Percentiles rank a stretch among this genome's conserved stretches.
These are phyloP conservation scores for Gymnarchus niloticus DNA, from an alignment of 2,113 vertebrate species.

Conservation along the genomic window DNA sequence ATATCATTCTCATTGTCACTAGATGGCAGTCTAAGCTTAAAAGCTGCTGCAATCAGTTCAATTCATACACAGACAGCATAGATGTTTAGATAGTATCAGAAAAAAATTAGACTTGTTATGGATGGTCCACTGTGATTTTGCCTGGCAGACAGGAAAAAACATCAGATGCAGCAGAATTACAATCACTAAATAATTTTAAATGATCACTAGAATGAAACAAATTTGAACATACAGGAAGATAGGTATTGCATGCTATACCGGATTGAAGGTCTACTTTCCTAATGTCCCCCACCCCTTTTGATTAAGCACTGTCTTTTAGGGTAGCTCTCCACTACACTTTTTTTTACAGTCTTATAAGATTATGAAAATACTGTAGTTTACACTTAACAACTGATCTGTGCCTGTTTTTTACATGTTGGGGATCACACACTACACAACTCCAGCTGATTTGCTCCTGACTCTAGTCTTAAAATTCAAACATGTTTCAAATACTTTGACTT, in stretches of 20 bases:
- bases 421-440: too few relatives aligned
- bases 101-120: too few relatives aligned
- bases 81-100: background rate
- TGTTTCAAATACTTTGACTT: too few relatives aligned
- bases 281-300: too few relatives aligned
- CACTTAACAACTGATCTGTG: too few relatives aligned
- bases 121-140: background rate
- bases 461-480: too few relatives aligned
- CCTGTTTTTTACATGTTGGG: too few relatives aligned
- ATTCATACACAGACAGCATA: background rate
- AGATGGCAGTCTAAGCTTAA: constrained; percentile 52
- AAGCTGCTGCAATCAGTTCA: constrained; percentile 45
- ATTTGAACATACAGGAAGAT: background rate
- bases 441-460: too few relatives aligned
- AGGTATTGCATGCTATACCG: background rate
- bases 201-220: background rate
- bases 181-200: background rate
- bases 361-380: too few relatives aligned
- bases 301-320: too few relatives aligned
- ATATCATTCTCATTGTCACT: constrained; percentile 50
- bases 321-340: too few relatives aligned
- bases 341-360: too few relatives aligned
- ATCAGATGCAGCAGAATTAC: background rate
- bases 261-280: background rate
- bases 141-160: background rate